Conservation (phyloP, 2,797 vertebrate genomes). For the Threskiornis aethiopicus region DNA sequence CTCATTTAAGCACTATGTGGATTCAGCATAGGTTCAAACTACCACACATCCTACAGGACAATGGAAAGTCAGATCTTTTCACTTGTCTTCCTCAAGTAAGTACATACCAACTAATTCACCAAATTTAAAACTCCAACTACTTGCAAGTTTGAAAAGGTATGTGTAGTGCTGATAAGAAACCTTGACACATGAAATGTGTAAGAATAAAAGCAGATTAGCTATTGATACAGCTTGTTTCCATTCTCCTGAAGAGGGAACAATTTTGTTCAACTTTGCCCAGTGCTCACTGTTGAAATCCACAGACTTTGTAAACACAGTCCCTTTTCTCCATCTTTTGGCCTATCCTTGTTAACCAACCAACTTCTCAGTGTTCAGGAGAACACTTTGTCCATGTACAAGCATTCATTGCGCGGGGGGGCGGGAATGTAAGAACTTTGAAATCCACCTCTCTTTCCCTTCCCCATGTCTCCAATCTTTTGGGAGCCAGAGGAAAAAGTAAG, state of each 20-base stretch:
- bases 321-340: neutral
- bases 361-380: neutral
- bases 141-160: neutral
- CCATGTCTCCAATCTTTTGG: neutral
- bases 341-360: neutral
- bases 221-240: neutral
- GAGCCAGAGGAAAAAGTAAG: neutral
- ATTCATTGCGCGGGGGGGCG: neutral
- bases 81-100: neutral
- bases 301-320: neutral
- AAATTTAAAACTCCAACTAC: neutral
- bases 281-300: neutral
- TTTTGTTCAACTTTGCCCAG: neutral
- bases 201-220: neutral
- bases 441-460: neutral
- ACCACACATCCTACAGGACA: neutral
- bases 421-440: neutral
- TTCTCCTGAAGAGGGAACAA: neutral
- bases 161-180: neutral
- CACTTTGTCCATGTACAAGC: neutral
- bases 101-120: neutral
- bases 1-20: neutral
- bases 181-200: neutral
- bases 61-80: neutral
- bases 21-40: neutral